A percentile compares a stretch with the other conserved stretches of the same genome.
These are phyloP conservation scores for Archivesica marissinica DNA, from an alignment of 1,140 invertebrate species.

Conservation along the genomic window DNA sequence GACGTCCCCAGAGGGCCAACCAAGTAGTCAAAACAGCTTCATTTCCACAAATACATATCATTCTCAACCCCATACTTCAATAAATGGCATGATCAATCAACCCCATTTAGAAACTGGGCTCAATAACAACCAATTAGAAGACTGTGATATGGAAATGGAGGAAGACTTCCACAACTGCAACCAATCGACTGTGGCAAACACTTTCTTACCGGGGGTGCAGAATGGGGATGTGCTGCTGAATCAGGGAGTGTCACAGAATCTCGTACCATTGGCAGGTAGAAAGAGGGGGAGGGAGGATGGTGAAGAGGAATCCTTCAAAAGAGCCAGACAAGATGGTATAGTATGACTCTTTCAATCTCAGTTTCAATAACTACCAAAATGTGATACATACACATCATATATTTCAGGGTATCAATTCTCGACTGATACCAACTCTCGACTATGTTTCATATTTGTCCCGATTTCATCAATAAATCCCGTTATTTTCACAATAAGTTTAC, in stretches of 20 bases:
- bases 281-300: constrained; percentile 72
- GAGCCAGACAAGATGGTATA: constrained; percentile 70
- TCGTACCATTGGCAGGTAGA: constrained; percentile 63
- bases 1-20: constrained; percentile 5
- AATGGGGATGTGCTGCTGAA: constrained; percentile 55
- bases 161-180: constrained; percentile 1
- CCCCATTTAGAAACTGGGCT: not conserved
- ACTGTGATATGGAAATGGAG: constrained; percentile 67
- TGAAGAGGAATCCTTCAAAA: constrained; percentile 70
- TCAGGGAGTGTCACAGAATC: constrained; percentile 58
- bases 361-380: too few species aligned
- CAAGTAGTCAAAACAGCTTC: constrained; percentile 11
- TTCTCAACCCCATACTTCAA: constrained; percentile 9
- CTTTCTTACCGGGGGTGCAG: not conserved
- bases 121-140: constrained; percentile 42
- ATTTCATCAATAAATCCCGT: too few species aligned
- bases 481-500: too few species aligned
- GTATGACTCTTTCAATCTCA: not conserved
- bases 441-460: too few species aligned
- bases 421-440: too few species aligned
- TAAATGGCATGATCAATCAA: constrained; percentile 16
- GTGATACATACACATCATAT: too few species aligned
- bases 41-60: constrained; percentile 55
- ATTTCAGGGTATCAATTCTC: too few species aligned
- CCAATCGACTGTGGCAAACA: constrained; percentile 2